Conservation (phyloP, 2,113 vertebrate species). For the Mobula hypostoma region DNA sequence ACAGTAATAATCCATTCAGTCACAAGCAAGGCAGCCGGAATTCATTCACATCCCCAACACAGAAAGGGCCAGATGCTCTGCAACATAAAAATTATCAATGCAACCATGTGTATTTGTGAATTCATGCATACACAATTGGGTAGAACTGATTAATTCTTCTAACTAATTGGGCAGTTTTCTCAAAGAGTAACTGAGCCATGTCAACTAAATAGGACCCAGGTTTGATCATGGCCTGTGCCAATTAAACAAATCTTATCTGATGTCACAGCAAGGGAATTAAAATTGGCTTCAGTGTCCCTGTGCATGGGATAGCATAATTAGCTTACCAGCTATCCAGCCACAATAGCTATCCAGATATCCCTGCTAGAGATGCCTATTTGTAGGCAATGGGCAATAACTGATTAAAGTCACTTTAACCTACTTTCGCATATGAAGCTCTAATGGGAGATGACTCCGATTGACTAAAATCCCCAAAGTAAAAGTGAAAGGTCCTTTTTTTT, state of each 20-base stretch:
- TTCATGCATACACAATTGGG: constrained; percentile 16
- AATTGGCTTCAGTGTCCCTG: neutral
- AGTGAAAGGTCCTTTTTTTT: neutral
- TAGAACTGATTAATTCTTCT: neutral
- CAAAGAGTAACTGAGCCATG: neutral
- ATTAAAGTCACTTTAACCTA: neutral
- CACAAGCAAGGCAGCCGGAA: neutral
- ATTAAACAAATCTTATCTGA: neutral
- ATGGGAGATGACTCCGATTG: neutral
- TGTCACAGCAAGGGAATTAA: neutral
- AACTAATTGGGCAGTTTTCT: neutral
- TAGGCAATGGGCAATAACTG: neutral
- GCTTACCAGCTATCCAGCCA: neutral
- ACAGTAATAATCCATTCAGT: neutral
- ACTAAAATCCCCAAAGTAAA: neutral
- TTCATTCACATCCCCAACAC: neutral
- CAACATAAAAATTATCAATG: constrained; percentile 12
- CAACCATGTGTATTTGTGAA: neutral
- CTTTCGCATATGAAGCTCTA: neutral
- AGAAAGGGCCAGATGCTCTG: constrained; percentile 11
- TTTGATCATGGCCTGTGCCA: neutral
- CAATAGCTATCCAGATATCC: neutral
- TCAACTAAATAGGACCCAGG: neutral
- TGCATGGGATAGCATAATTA: neutral
- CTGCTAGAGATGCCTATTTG: neutral